Conservation (phyloP, 2,113 vertebrate genomes). For the Cyprinodon variegatus region DNA sequence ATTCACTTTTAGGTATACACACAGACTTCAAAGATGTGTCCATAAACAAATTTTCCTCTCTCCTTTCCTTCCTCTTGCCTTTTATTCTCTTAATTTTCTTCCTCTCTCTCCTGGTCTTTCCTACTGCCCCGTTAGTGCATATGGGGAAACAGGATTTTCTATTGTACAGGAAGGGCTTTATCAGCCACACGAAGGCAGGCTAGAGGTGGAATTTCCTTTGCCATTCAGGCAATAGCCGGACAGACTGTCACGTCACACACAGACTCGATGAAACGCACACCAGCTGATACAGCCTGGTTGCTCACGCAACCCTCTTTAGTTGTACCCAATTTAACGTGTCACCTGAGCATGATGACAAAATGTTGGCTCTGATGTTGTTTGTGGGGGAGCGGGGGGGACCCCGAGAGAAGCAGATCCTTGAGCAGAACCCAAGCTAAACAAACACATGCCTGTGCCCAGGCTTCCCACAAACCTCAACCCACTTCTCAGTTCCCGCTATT, state of each 20-base stretch:
- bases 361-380: slow-evolving; percentile 37
- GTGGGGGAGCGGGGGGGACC: neutral
- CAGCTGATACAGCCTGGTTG: slow-evolving; percentile 21
- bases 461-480: slow-evolving; percentile 82
- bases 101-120: slow-evolving; percentile 89
- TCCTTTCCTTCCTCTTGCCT: slow-evolving; percentile 55
- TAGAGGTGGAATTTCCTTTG: slow-evolving; percentile 97
- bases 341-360: slow-evolving; percentile 82
- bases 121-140: slow-evolving; percentile 83
- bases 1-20: slow-evolving; percentile 55
- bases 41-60: slow-evolving; percentile 69
- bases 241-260: slow-evolving; percentile 78
- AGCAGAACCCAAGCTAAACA: slow-evolving; percentile 79
- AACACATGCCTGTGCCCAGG: slow-evolving; percentile 76
- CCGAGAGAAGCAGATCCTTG: slow-evolving; percentile 61
- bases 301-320: slow-evolving; percentile 27
- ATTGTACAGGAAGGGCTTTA: slow-evolving; percentile 99
- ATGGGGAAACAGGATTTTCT: slow-evolving; percentile 94
- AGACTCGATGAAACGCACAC: slow-evolving; percentile 19
- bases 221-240: slow-evolving; percentile 81
- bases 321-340: slow-evolving; percentile 77
- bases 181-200: slow-evolving; percentile 95
- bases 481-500: slow-evolving; percentile 71
- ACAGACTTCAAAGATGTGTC: slow-evolving; percentile 57
- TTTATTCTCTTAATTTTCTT: slow-evolving; percentile 64